Evolutionary conservation across 2,888 invertebrate genomes (phyloP).

Genomic region (Atherix ibis): DNA sequence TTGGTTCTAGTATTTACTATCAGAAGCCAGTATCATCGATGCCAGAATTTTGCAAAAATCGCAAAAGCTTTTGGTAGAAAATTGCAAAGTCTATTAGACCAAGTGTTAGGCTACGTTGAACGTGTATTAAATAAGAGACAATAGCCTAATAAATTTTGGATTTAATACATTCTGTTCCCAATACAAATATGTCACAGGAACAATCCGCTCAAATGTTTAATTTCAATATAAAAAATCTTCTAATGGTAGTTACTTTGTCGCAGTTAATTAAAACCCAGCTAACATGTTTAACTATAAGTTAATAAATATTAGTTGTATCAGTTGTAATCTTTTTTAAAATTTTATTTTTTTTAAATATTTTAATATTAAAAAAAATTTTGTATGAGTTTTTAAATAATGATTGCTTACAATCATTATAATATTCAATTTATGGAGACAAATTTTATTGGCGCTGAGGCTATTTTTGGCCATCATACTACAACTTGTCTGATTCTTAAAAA

Average conservation of each 20-base stretch:
- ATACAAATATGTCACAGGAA: slow-evolving; percentile 68
- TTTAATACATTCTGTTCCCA: slow-evolving; percentile 81
- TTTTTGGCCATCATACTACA: no score
- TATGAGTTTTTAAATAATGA: no score
- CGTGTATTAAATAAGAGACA: slow-evolving; percentile 72
- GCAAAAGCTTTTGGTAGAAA: slow-evolving; percentile 64
- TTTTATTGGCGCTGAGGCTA: no score
- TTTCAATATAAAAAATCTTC: slow-evolving; percentile 87
- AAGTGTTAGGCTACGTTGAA: slow-evolving; percentile 73
- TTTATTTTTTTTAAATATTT: no score
- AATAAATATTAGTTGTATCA: no score
- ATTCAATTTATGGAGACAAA: no score
- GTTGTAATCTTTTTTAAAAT: no score
- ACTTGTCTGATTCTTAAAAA: no score
- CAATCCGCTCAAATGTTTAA: slow-evolving; percentile 92
- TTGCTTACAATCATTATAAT: no score
- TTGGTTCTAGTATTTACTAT: slow-evolving; percentile 37
- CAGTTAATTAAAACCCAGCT: slow-evolving; percentile 94
- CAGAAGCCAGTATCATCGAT: slow-evolving; percentile 51
- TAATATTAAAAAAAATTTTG: no score
- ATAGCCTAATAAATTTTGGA: slow-evolving; percentile 73
- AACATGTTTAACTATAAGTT: slow-evolving; percentile 60
- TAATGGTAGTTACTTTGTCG: slow-evolving; percentile 93
- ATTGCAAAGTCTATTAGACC: slow-evolving; percentile 59
- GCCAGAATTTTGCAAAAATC: slow-evolving; percentile 61